Conservation (phyloP, 2,113 vertebrate species). For the Forbesichthys agassizii region DNA sequence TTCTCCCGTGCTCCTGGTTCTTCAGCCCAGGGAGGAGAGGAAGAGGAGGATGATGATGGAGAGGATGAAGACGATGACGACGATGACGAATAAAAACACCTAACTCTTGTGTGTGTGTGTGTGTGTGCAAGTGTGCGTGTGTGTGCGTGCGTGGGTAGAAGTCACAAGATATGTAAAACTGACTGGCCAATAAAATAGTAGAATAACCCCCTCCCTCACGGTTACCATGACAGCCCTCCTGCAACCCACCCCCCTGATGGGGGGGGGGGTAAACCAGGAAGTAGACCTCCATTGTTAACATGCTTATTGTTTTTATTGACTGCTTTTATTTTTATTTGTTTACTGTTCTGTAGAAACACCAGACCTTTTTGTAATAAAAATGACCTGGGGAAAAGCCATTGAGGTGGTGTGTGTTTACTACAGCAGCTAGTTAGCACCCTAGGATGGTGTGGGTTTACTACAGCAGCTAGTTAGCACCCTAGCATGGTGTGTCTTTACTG, state of each 20-base stretch:
- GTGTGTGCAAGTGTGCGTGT: conserved; percentile 7
- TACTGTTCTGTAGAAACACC: background rate
- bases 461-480: conserved; percentile 44
- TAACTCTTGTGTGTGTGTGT: background rate
- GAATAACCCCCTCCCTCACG: no score
- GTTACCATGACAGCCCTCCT: no score
- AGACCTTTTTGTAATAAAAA: background rate
- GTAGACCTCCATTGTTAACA: background rate
- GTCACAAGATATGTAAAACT: background rate
- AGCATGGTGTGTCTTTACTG: conserved; percentile 51
- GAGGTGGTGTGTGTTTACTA: conserved; percentile 16
- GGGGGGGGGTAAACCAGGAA: no score
- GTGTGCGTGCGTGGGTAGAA: background rate
- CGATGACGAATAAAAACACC: conserved; percentile 57
- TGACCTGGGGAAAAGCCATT: no score
- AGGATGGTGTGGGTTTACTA: conserved; percentile 47
- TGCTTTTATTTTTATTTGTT: conserved; percentile 41
- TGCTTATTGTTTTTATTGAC: conserved; percentile 26
- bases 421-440: conserved; percentile 44
- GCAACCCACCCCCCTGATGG: no score
- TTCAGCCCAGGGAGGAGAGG: conserved; percentile 60
- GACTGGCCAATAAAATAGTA: background rate
- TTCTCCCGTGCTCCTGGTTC: conserved; percentile 57
- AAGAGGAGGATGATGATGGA: conserved; percentile 57
- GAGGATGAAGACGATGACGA: conserved; percentile 60